Conservation (phyloP, 1,140 invertebrate species). For the Battus philenor region DNA sequence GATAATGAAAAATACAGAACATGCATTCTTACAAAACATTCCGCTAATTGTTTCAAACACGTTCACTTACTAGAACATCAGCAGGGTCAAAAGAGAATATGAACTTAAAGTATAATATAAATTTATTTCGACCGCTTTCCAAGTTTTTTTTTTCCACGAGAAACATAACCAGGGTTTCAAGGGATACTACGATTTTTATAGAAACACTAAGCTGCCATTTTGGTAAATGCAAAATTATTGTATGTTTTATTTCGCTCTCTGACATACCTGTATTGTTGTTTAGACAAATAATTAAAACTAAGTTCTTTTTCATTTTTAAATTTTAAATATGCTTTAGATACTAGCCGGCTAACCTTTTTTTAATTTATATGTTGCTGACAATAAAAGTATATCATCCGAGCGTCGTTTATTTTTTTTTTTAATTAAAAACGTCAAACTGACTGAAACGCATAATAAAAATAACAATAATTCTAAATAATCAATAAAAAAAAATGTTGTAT, state of each 20-base stretch:
- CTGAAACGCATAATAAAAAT: slow-evolving; percentile 18
- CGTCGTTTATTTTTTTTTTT: slow-evolving; percentile 21
- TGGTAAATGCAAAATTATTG: slow-evolving; percentile 71
- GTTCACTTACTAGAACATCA: slow-evolving; percentile 2
- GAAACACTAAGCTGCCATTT: slow-evolving; percentile 65
- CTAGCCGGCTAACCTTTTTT: neutral
- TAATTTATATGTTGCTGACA: slow-evolving; percentile 14
- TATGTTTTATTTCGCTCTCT: slow-evolving; percentile 46
- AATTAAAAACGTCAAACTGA: slow-evolving; percentile 19
- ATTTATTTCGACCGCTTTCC: slow-evolving; percentile 41
- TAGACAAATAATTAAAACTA: too few species aligned
- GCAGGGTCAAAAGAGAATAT: slow-evolving; percentile 2
- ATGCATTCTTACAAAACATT: neutral
- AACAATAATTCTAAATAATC: slow-evolving; percentile 20
- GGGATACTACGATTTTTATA: slow-evolving; percentile 38
- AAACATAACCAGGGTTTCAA: slow-evolving; percentile 31
- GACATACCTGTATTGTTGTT: slow-evolving; percentile 51
- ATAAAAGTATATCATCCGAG: slow-evolving; percentile 23
- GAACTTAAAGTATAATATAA: too few species aligned
- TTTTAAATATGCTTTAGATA: slow-evolving; percentile 9
- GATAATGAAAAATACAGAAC: neutral
- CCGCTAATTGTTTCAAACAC: neutral
- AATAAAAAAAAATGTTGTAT: slow-evolving; percentile 4
- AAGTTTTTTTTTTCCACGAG: slow-evolving; percentile 36
- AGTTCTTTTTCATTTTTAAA: slow-evolving; percentile 23